Conservation (phyloP, 2,888 invertebrate species). For the Noctua comes region DNA sequence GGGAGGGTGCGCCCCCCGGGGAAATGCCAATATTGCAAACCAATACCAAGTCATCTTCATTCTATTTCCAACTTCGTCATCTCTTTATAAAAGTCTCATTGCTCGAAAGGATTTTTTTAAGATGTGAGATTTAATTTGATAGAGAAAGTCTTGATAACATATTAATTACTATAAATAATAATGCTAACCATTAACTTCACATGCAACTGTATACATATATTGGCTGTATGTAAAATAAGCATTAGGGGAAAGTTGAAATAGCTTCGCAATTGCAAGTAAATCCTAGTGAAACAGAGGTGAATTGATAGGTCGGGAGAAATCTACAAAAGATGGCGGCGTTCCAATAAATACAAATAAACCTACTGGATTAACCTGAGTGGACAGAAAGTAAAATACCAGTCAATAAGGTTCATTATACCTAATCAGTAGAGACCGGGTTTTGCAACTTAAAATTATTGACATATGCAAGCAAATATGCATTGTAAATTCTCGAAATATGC, state of each 20-base stretch:
- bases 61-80: conserved; percentile 69
- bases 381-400: neutral
- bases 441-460: neutral
- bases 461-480: neutral
- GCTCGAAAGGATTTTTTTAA: conserved; percentile 29
- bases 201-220: conserved; percentile 37
- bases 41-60: conserved; percentile 83
- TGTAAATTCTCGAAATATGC: neutral
- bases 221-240: conserved; percentile 8
- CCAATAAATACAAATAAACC: conserved; percentile 40
- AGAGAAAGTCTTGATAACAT: conserved; percentile 44
- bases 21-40: conserved; percentile 81
- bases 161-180: conserved; percentile 50
- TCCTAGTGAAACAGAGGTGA: conserved; percentile 31
- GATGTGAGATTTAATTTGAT: conserved; percentile 14
- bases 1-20: conserved; percentile 80
- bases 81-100: conserved; percentile 43
- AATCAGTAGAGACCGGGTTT: neutral
- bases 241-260: conserved; percentile 52
- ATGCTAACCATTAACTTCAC: conserved; percentile 33
- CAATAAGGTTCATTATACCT: neutral
- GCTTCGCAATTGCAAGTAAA: conserved; percentile 22
- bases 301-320: conserved; percentile 55
- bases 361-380: conserved; percentile 10
- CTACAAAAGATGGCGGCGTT: conserved; percentile 37